Conservation (phyloP, 2,797 vertebrate genomes). For the Onychomys arenicola region DNA sequence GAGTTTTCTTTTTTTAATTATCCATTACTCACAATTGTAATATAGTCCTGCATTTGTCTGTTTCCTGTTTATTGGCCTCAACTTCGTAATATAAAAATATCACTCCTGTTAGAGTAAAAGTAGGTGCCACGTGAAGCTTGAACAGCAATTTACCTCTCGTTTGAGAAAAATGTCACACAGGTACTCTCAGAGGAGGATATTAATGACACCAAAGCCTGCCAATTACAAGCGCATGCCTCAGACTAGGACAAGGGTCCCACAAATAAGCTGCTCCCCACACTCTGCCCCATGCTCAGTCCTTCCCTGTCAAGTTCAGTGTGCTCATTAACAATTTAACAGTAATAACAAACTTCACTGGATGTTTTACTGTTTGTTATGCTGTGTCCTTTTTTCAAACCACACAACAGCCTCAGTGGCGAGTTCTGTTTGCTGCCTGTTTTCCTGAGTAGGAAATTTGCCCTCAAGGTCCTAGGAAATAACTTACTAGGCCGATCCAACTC, state of each 20-base stretch:
- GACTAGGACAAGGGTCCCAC: not conserved
- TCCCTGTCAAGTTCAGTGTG: not conserved
- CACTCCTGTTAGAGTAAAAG: conserved; percentile 39
- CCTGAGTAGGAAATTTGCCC: conserved; percentile 40
- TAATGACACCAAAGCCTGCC: conserved; percentile 2
- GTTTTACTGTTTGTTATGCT: not conserved
- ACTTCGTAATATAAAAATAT: conserved; percentile 43
- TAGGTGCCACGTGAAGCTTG: not conserved
- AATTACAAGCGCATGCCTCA: not conserved
- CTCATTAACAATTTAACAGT: not conserved
- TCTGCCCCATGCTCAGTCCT: not conserved
- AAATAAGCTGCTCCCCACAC: not conserved
- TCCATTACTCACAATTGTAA: not conserved
- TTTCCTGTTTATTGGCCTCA: conserved; percentile 56
- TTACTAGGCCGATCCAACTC: not conserved
- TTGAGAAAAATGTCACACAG: conserved; percentile 32
- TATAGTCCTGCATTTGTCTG: not conserved
- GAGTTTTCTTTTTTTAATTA: not conserved
- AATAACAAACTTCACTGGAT: not conserved
- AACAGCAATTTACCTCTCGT: conserved; percentile 39
- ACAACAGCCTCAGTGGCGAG: not conserved
- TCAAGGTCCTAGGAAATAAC: not conserved
- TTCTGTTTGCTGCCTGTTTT: conserved; percentile 20
- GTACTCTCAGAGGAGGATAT: conserved; percentile 44
- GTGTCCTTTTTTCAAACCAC: not conserved